A percentile compares a stretch with the other conserved stretches of the same genome.
Conservation (phyloP, 2,113 vertebrate genomes). For the Ifrita kowaldi region DNA sequence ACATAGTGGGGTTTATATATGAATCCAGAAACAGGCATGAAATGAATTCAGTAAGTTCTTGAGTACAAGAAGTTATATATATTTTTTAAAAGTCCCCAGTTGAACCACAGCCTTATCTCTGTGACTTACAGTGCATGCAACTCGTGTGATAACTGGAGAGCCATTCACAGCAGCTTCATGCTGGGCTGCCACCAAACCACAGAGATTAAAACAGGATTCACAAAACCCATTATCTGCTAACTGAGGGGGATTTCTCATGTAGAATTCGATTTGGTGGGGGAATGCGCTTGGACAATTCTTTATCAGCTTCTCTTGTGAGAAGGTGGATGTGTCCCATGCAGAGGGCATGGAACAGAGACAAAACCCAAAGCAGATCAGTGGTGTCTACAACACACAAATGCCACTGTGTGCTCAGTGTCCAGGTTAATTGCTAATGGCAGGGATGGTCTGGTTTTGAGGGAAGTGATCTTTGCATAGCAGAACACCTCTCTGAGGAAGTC, state of each 20-base stretch:
- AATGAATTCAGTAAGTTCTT: neutral
- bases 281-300: neutral
- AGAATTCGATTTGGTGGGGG: neutral
- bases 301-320: neutral
- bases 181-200: neutral
- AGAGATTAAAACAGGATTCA: neutral
- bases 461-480: neutral
- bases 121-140: neutral
- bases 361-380: neutral
- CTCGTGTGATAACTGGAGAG: neutral
- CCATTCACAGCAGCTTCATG: neutral
- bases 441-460: neutral
- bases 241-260: neutral
- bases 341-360: accelerated
- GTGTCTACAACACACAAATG: neutral
- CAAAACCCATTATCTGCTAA: neutral
- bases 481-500: too few relatives aligned
- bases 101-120: neutral
- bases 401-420: neutral
- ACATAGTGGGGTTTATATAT: neutral
- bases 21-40: neutral
- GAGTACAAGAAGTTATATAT: neutral
- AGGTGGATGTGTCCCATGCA: neutral
- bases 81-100: neutral
- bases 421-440: too few relatives aligned